phyloP scores from a whole-genome alignment of 2,113 vertebrate genomes.

The Nestor notabilis region DNA sequence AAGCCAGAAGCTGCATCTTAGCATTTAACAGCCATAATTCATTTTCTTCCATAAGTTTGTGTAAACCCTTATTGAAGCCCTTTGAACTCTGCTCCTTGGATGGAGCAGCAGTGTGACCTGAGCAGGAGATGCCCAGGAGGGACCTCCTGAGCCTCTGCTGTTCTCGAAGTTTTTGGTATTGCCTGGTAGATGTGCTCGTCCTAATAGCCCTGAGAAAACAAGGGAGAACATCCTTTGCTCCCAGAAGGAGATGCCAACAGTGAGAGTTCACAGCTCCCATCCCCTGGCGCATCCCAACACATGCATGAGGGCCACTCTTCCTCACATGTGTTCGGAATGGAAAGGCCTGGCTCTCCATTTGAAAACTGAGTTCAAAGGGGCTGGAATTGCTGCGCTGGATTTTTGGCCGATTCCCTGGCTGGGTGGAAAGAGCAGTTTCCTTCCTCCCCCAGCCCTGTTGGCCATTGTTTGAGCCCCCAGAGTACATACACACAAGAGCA shows the following conservation, averaged over 20 bases:
- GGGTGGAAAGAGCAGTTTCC: constrained; percentile 45
- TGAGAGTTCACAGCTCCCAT: background rate
- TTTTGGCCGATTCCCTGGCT: constrained; percentile 4
- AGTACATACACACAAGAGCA: constrained; percentile 20
- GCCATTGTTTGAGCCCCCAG: constrained; percentile 40
- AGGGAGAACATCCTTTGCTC: background rate
- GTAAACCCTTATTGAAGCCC: background rate
- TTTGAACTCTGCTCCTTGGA: background rate
- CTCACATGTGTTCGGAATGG: background rate
- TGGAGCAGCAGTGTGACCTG: background rate
- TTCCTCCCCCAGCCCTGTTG: constrained; percentile 18
- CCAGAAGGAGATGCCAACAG: background rate
- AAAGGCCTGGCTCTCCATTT: background rate
- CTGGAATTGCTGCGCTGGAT: constrained; percentile 3
- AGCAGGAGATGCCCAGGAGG: background rate
- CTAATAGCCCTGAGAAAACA: background rate
- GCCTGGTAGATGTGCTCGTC: background rate
- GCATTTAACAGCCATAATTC: background rate
- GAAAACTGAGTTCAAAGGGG: background rate
- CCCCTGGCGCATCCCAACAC: background rate
- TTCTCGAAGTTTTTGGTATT: background rate
- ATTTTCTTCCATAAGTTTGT: background rate
- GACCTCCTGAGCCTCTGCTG: background rate
- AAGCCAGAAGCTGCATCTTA: background rate
- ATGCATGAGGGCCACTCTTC: background rate